Percentiles rank a stretch among this genome's conserved stretches.
phyloP scores from a whole-genome alignment of 2,888 invertebrate genomes.

The Dichetophora obliterata region DNA sequence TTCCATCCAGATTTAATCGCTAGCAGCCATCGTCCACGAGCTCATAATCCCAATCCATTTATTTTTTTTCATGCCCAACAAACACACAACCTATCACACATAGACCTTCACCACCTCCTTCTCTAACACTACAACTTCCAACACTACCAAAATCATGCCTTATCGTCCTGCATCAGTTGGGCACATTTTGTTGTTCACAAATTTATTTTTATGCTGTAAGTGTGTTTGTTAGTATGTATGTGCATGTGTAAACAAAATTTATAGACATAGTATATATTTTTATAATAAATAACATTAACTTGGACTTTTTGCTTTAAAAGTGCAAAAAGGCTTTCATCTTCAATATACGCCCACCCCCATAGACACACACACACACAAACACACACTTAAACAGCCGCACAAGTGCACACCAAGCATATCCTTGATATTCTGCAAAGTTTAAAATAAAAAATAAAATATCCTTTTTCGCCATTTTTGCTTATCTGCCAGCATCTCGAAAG shows the following conservation, averaged over 20 bases:
- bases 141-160: constrained; percentile 11
- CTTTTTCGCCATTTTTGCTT: constrained; percentile 47
- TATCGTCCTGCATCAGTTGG: constrained; percentile 24
- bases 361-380: not conserved
- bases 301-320: constrained; percentile 16
- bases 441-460: constrained; percentile 44
- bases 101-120: not conserved
- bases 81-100: not conserved
- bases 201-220: not conserved
- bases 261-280: constrained; percentile 48
- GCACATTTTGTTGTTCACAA: constrained; percentile 15
- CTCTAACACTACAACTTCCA: not conserved
- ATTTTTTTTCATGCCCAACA: not conserved
- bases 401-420: not conserved
- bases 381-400: not conserved
- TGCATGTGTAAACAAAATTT: constrained; percentile 52
- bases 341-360: not conserved
- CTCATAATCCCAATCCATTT: constrained; percentile 10
- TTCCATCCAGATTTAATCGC: not conserved
- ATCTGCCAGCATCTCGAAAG: constrained; percentile 35
- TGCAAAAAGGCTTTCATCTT: not conserved
- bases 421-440: constrained; percentile 10
- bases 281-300: constrained; percentile 57
- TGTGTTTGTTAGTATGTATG: constrained; percentile 21
- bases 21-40: constrained; percentile 1